Percentiles rank a stretch among this genome's conserved stretches.
These are phyloP conservation scores for Clanis bilineata DNA, from an alignment of 2,888 invertebrate genomes.

Conservation along the genomic window DNA sequence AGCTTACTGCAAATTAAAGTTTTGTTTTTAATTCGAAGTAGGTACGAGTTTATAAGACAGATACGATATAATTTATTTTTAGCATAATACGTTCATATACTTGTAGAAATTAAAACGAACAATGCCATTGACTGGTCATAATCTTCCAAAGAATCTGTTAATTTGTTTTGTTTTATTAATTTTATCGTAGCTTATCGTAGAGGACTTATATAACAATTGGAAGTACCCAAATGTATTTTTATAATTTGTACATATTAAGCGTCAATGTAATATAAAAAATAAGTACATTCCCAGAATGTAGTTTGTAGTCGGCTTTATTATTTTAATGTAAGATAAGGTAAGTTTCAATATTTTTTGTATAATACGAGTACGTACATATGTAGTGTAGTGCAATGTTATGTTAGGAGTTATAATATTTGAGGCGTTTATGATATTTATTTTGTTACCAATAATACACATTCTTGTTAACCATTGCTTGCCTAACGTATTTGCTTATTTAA, in stretches of 20 bases:
- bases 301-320: slow-evolving; percentile 65
- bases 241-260: slow-evolving; percentile 58
- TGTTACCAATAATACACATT: neutral
- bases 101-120: neutral
- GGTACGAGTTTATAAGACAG: neutral
- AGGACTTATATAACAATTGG: slow-evolving; percentile 15
- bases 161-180: slow-evolving; percentile 34
- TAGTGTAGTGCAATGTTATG: neutral
- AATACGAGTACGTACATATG: neutral
- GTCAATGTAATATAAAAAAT: slow-evolving; percentile 35
- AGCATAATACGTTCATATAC: neutral
- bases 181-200: slow-evolving; percentile 32
- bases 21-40: neutral
- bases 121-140: slow-evolving; percentile 16
- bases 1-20: neutral
- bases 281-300: slow-evolving; percentile 70
- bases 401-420: neutral
- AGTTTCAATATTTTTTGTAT: neutral
- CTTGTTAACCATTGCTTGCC: too few species aligned
- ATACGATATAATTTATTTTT: neutral
- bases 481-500: too few species aligned
- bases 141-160: slow-evolving; percentile 21
- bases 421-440: neutral
- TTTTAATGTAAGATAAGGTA: slow-evolving; percentile 41
- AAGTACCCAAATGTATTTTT: slow-evolving; percentile 49